A percentile compares a stretch with the other conserved stretches of the same genome.
phyloP scores from a whole-genome alignment of 1,140 invertebrate genomes.

The Cotesia glomerata region DNA sequence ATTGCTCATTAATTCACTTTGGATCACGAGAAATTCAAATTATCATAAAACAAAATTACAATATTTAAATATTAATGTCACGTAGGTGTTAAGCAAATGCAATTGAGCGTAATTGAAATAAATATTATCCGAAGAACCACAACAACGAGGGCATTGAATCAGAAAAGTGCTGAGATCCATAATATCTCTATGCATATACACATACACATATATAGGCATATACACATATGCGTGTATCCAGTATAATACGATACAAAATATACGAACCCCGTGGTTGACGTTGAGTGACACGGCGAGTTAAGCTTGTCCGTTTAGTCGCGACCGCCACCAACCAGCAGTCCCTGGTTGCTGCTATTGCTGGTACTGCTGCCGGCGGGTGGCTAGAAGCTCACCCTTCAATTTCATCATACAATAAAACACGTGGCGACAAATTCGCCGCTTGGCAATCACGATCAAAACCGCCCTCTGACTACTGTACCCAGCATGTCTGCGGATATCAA shows the following conservation, averaged over 20 bases:
- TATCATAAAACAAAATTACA: background rate
- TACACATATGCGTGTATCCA: background rate
- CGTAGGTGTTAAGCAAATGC: background rate
- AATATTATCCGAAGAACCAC: background rate
- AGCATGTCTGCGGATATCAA: conserved; percentile 15
- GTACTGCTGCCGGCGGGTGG: conserved; percentile 6
- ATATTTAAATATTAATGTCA: no score
- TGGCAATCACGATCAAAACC: conserved; percentile 55
- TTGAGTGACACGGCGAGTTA: conserved; percentile 56
- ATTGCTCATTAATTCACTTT: background rate
- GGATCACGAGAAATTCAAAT: background rate
- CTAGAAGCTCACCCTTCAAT: conserved; percentile 48
- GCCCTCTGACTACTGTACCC: conserved; percentile 30
- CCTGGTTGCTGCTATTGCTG: background rate
- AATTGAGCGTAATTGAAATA: background rate
- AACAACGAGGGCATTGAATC: conserved; percentile 2
- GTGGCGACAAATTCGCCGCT: conserved; percentile 59
- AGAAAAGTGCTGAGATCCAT: conserved; percentile 1
- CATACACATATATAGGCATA: background rate
- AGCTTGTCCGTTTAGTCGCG: conserved; percentile 57
- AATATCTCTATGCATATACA: background rate
- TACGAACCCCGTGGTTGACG: conserved; percentile 36
- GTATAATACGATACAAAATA: background rate
- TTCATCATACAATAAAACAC: conserved; percentile 59
- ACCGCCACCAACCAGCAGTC: conserved; percentile 32